Evolutionary conservation across 23 tunicate genomes (phyloP), one percentile per base, ranked within the genome.

Genomic region (Styela clava): DNA sequence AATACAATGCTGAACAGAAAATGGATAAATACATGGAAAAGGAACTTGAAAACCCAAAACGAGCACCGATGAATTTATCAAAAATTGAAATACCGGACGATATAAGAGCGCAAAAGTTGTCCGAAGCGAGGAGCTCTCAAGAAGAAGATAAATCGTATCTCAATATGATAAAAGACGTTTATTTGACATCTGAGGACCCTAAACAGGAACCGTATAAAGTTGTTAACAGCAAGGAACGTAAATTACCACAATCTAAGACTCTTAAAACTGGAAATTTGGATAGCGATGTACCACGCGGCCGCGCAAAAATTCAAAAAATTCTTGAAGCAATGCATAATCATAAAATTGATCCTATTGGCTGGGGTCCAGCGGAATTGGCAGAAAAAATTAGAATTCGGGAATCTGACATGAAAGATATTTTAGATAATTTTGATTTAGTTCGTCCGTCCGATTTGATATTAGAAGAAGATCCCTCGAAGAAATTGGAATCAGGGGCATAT

Each of bases 11-110:
- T 31, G 77, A 68, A 16, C 91, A 91, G 52, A 63, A 87, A 61
- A 85, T 90, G 2, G 72, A 91, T 34, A 78, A 86, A 44, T 84
- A 37, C 12, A 35, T 91, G 62, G 87, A 86, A 62, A 52, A 86
- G 56, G 87, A 91, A 51, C 61, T 27, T 12, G 36, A 62, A 77
- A 35, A 63, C 22, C 97, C 97, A 3, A 83, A 69, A 18, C 62
- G 97, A 61, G 90, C 97, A 34, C 97, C 97, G 2, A 61, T 91
- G 85, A 91, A 91, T 78, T 68, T 91, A 9, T 80, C 86, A 33
- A 86, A 79, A 68, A 73, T 74, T 22, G 69, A 91, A 70, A 78
- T 91, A 33, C 33, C 90, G 27, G 81, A 86, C 69, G 89, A 84
- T 74, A 72, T 21, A 52, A 52, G 44, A 68, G 16, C 28, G 24